Percentiles rank a stretch among this genome's conserved stretches.
phyloP scores from a whole-genome alignment of 2,888 invertebrate species.

The Caenorhabditis imperialis region DNA sequence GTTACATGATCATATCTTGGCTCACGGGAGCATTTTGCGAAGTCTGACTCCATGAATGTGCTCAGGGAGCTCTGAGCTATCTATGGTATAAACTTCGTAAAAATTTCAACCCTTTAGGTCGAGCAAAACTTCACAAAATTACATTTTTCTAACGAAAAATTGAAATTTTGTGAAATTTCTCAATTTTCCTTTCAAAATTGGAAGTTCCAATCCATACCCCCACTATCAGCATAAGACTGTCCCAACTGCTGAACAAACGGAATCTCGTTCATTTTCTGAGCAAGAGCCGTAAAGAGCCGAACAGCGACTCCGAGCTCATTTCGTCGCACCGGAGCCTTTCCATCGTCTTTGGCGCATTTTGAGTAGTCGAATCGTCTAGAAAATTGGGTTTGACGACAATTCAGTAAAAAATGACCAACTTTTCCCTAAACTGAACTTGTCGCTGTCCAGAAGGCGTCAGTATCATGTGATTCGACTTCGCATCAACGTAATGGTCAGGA shows the following conservation, averaged over 20 bases:
- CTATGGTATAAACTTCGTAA: too few relatives aligned
- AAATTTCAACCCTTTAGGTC: too few relatives aligned
- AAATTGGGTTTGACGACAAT: neutral
- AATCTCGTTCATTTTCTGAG: constrained; percentile 25
- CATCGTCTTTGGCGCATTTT: constrained; percentile 30
- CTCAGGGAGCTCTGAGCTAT: too few relatives aligned
- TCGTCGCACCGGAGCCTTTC: constrained; percentile 7
- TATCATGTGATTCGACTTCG: constrained; percentile 49
- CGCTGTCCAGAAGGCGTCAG: constrained; percentile 53
- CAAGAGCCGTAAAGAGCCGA: constrained; percentile 16
- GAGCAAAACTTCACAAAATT: too few relatives aligned
- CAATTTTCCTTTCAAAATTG: neutral
- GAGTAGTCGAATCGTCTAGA: constrained; percentile 48
- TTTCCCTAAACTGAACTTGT: constrained; percentile 57
- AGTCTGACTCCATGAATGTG: too few relatives aligned
- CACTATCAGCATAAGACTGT: constrained; percentile 17
- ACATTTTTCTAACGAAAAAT: too few relatives aligned
- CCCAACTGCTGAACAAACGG: constrained; percentile 9
- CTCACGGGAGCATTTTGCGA: too few relatives aligned
- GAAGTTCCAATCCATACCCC: constrained; percentile 34
- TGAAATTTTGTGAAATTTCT: neutral
- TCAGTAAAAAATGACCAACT: constrained; percentile 8
- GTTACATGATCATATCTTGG: too few relatives aligned
- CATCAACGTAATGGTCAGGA: constrained; percentile 60
- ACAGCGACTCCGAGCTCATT: constrained; percentile 26